Evolutionary conservation across 1,140 invertebrate species (phyloP).

Genomic region (Acromyrmex heyeri): DNA sequence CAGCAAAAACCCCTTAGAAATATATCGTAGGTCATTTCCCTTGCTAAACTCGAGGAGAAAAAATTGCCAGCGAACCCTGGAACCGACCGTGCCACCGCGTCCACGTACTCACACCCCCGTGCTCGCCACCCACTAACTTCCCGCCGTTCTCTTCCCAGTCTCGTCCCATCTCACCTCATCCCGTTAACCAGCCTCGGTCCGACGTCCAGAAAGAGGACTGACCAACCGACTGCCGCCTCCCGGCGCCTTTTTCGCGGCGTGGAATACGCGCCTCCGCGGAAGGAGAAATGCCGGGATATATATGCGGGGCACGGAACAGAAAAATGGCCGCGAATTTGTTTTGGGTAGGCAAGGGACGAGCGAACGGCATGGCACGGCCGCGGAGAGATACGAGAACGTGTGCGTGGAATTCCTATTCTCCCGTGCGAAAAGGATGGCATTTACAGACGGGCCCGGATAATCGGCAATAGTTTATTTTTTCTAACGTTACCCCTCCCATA

Average conservation of each 20-base stretch:
- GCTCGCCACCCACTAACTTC: conserved; percentile 31
- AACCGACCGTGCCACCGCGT: conserved; percentile 71
- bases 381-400: conserved; percentile 39
- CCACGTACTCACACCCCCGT: conserved; percentile 57
- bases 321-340: conserved; percentile 78
- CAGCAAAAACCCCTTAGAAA: conserved; percentile 84
- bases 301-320: conserved; percentile 73
- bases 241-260: conserved; percentile 72
- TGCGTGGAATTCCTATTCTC: conserved; percentile 60
- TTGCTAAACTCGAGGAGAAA: conserved; percentile 84
- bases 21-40: conserved; percentile 85
- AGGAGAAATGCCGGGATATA: conserved; percentile 68
- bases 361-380: neutral
- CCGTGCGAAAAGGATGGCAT: conserved; percentile 48
- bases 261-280: conserved; percentile 71
- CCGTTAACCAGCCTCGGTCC: conserved; percentile 40
- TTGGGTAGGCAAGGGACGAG: conserved; percentile 47
- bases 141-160: neutral
- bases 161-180: conserved; percentile 60
- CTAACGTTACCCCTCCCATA: conserved; percentile 31
- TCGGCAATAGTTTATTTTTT: conserved; percentile 77
- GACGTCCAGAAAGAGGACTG: conserved; percentile 70
- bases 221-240: conserved; percentile 71
- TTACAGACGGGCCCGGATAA: conserved; percentile 64
- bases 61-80: conserved; percentile 78